Conservation (phyloP, 2,797 vertebrate species). For the Pseudopleuronectes americanus region DNA sequence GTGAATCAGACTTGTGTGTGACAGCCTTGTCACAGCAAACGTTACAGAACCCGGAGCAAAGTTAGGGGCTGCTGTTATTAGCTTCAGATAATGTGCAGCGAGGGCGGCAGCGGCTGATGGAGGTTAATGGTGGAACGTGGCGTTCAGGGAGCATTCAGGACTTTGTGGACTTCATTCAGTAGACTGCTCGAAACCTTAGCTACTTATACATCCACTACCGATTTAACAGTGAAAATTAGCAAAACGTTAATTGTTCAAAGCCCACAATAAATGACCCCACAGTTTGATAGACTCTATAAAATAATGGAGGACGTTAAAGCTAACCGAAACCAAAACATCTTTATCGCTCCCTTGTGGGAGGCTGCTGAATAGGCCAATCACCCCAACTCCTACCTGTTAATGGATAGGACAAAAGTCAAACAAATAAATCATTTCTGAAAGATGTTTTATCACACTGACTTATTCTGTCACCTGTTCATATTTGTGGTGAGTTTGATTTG, state of each 20-base stretch:
- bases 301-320: no score
- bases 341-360: no score
- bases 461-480: no score
- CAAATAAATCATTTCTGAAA: no score
- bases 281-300: no score
- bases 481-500: no score
- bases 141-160: slow-evolving; percentile 31
- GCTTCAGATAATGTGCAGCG: slow-evolving; percentile 57
- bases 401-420: no score
- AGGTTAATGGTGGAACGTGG: slow-evolving; percentile 73
- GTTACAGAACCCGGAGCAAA: slow-evolving; percentile 9
- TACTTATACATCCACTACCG: not conserved
- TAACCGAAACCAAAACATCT: no score
- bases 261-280: not conserved
- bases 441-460: no score
- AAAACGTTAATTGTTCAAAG: not conserved
- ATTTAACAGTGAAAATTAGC: not conserved
- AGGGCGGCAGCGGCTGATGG: slow-evolving; percentile 57
- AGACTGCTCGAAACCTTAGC: slow-evolving; percentile 5
- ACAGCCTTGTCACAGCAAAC: slow-evolving; percentile 18
- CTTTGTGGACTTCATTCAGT: slow-evolving; percentile 29
- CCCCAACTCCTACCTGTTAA: no score
- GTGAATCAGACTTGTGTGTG: slow-evolving; percentile 38
- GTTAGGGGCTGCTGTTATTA: slow-evolving; percentile 58
- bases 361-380: no score